Conservation (phyloP, 2,888 invertebrate genomes). For the Julus scandinavius region DNA sequence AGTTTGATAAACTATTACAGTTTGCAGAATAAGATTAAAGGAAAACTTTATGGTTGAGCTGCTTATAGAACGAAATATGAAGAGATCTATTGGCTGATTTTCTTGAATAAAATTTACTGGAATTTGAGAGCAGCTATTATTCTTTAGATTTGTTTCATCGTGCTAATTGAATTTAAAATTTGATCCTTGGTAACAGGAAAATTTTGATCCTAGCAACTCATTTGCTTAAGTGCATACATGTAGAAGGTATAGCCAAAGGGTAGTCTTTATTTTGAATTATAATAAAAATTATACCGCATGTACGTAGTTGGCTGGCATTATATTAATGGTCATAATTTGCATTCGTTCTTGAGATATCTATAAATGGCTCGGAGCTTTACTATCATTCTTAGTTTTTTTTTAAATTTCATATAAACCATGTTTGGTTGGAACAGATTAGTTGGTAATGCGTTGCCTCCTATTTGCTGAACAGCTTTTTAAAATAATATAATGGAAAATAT, state of each 20-base stretch:
- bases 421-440: too few species aligned
- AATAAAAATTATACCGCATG: neutral
- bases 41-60: neutral
- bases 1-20: neutral
- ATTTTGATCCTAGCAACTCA: neutral
- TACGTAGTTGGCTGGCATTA: too few species aligned
- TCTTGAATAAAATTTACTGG: neutral
- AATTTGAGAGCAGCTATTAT: neutral
- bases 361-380: neutral
- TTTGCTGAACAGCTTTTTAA: too few species aligned
- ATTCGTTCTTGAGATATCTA: too few species aligned
- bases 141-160: neutral
- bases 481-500: too few species aligned
- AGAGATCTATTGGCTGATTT: neutral
- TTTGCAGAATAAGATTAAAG: neutral
- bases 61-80: neutral
- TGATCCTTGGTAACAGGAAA: neutral
- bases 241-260: neutral
- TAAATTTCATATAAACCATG: too few species aligned
- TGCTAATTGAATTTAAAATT: neutral
- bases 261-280: neutral
- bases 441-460: too few species aligned
- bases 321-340: too few species aligned
- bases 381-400: neutral
- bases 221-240: neutral